Conservation (phyloP, 2,888 invertebrate genomes). For the Neria commutata region DNA sequence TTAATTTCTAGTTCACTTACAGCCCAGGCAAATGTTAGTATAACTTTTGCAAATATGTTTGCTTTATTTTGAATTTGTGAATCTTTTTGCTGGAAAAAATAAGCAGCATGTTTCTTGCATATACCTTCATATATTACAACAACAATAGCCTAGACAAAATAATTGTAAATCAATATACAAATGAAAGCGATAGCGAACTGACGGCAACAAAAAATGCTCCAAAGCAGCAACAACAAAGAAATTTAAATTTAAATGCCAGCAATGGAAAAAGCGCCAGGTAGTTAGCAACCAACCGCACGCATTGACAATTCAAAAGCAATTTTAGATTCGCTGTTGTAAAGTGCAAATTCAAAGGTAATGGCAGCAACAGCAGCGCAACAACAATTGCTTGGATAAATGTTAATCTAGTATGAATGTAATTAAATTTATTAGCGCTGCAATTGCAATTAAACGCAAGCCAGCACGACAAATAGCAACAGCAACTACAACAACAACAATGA, state of each 20-base stretch:
- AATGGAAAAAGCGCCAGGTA: too few relatives aligned
- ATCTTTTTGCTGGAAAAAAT: too few relatives aligned
- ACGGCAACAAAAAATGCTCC: not conserved
- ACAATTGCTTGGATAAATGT: too few relatives aligned
- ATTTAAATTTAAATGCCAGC: too few relatives aligned
- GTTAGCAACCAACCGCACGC: not conserved
- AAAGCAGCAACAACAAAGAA: not conserved
- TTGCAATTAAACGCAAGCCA: not conserved
- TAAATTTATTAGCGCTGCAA: not conserved
- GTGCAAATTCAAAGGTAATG: conserved; percentile 31
- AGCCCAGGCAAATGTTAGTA: too few relatives aligned
- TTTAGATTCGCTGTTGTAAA: conserved; percentile 13
- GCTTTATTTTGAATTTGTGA: too few relatives aligned
- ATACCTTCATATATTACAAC: too few relatives aligned
- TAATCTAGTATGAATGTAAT: not conserved
- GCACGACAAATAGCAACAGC: conserved; percentile 3
- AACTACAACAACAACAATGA: conserved; percentile 9
- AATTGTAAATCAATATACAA: too few relatives aligned
- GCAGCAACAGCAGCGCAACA: conserved; percentile 1
- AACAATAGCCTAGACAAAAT: not conserved
- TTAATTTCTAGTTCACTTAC: too few relatives aligned
- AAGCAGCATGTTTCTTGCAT: too few relatives aligned
- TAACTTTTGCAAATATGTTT: too few relatives aligned
- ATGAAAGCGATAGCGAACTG: not conserved
- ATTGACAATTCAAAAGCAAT: not conserved